Percentiles rank a stretch among this genome's conserved stretches.
These are phyloP conservation scores for Batillaria attramentaria DNA, from an alignment of 1,140 invertebrate species.

Conservation along the genomic window DNA sequence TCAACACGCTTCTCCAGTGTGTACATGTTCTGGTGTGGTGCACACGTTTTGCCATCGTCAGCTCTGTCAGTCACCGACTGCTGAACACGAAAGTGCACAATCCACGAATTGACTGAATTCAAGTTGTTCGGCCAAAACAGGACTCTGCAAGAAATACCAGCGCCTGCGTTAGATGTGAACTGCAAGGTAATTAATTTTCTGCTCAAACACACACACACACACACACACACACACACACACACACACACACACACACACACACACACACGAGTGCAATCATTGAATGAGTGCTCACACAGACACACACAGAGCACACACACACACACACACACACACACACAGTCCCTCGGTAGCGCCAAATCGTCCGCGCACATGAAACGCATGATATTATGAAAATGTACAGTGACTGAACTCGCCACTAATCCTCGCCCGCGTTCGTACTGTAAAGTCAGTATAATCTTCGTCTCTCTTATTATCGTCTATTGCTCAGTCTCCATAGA, in stretches of 20 bases:
- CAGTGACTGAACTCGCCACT: too few species aligned
- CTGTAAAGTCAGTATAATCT: too few species aligned
- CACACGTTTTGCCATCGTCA: not conserved
- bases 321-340: slow-evolving; percentile 19
- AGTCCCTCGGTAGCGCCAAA: slow-evolving; percentile 3
- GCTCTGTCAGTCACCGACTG: not conserved
- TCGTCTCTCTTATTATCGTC: too few species aligned
- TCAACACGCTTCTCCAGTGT: not conserved
- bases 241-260: slow-evolving; percentile 17
- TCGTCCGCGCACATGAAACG: slow-evolving; percentile 13
- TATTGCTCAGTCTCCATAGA: too few species aligned
- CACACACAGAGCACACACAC: slow-evolving; percentile 15
- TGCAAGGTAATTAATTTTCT: not conserved
- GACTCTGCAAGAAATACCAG: too few species aligned
- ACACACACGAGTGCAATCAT: too few species aligned
- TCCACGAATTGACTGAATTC: too few species aligned
- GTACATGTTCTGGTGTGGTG: too few species aligned
- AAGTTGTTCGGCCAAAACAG: too few species aligned
- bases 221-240: slow-evolving; percentile 21
- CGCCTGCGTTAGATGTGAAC: too few species aligned
- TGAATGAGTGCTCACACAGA: slow-evolving; percentile 4
- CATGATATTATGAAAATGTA: too few species aligned
- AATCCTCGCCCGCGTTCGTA: too few species aligned
- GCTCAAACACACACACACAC: slow-evolving; percentile 16
- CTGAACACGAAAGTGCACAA: not conserved